Evolutionary conservation across 2,113 vertebrate genomes (phyloP).

Genomic region (Pollachius pollachius): DNA sequence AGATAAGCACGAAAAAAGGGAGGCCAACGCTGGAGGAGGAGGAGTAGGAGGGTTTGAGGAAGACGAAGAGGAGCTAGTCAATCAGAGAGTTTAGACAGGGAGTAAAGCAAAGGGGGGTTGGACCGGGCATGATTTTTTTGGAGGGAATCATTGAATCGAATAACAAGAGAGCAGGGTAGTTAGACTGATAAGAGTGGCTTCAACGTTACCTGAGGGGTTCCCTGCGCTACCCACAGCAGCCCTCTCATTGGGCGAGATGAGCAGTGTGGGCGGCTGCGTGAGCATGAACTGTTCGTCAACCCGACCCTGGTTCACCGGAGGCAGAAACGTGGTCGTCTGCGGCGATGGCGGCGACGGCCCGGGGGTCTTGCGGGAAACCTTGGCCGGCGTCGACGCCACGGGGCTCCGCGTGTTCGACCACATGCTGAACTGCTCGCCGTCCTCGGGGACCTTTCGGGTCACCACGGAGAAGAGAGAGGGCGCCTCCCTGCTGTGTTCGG

Average conservation of each 20-base stretch:
- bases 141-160: constrained; percentile 58
- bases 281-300: constrained; percentile 53
- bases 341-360: constrained; percentile 39
- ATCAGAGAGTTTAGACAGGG: constrained; percentile 41
- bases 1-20: too few relatives aligned
- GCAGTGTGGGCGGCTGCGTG: constrained; percentile 53
- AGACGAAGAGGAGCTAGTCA: constrained; percentile 39
- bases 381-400: constrained; percentile 38
- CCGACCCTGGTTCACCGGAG: constrained; percentile 67
- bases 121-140: constrained; percentile 23
- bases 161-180: constrained; percentile 57
- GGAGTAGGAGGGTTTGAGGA: constrained; percentile 1
- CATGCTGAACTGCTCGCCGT: neutral
- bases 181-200: constrained; percentile 55
- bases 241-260: constrained; percentile 75
- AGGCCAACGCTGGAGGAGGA: too few relatives aligned
- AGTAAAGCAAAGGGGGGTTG: constrained; percentile 33
- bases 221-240: constrained; percentile 71
- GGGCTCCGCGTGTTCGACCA: constrained; percentile 48
- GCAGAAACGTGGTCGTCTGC: constrained; percentile 46
- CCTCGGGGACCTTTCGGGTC: neutral
- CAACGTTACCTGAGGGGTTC: constrained; percentile 67
- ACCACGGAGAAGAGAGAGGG: constrained; percentile 18
- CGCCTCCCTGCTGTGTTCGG: constrained; percentile 46
- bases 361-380: constrained; percentile 9